Evolutionary conservation across 1,140 invertebrate genomes (phyloP).

Genomic region (Drosophila nebulosa): DNA sequence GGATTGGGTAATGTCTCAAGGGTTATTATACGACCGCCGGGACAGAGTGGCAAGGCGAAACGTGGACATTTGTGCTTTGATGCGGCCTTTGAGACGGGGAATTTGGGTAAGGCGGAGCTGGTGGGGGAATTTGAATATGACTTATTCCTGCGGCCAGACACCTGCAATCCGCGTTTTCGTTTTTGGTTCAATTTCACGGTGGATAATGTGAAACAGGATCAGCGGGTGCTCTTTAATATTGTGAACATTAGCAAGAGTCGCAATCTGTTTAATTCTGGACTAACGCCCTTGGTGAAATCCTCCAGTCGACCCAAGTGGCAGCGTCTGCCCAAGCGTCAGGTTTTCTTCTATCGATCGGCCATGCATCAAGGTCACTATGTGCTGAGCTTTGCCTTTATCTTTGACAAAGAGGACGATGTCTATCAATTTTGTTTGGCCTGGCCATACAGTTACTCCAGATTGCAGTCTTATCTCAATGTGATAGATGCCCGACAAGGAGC

Average conservation of each 20-base stretch:
- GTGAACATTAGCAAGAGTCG: constrained; percentile 97
- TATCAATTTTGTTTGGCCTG: constrained; percentile 96
- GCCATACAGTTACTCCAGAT: constrained; percentile 96
- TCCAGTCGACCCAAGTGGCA: constrained; percentile 95
- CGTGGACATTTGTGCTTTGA: constrained; percentile 98
- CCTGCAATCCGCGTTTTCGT: constrained; percentile 94
- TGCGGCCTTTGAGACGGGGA: constrained; percentile 98
- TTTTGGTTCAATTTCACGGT: constrained; percentile 99
- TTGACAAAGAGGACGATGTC: constrained; percentile 95
- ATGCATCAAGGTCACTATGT: constrained; percentile 96
- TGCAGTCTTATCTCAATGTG: constrained; percentile 91
- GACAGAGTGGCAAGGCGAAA: constrained; percentile 91
- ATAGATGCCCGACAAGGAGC: constrained; percentile 84
- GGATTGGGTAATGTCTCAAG: constrained; percentile 96
- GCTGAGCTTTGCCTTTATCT: constrained; percentile 95
- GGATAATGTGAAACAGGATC: constrained; percentile 96
- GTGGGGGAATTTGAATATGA: constrained; percentile 98
- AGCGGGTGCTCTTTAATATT: constrained; percentile 98
- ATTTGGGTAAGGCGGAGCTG: constrained; percentile 96
- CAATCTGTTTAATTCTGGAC: constrained; percentile 93
- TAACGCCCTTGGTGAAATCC: constrained; percentile 97
- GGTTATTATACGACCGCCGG: constrained; percentile 94
- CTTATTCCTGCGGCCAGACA: constrained; percentile 97
- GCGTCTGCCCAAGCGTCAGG: constrained; percentile 90
- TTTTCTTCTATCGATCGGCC: constrained; percentile 96